Percentiles rank a stretch among this genome's conserved stretches.
phyloP scores from a whole-genome alignment of 2,888 invertebrate species.

The Leucania comma region DNA sequence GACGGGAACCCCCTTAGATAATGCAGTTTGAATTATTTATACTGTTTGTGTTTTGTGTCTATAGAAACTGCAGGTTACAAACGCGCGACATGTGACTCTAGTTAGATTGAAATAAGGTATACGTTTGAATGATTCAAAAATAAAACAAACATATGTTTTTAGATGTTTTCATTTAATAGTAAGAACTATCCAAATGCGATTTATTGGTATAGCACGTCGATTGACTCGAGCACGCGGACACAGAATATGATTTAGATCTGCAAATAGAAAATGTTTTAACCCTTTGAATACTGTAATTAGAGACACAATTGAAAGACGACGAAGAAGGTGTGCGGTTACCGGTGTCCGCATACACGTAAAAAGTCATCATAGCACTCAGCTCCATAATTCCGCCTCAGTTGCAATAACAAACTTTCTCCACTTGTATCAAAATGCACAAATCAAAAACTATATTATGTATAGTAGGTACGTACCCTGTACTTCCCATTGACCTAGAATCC shows the following conservation, averaged over 20 bases:
- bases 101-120: not conserved
- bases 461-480: too few relatives aligned
- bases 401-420: too few relatives aligned
- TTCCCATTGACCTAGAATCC: too few relatives aligned
- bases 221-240: constrained; percentile 4
- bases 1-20: not conserved
- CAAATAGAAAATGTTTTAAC: too few relatives aligned
- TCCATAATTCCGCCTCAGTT: too few relatives aligned
- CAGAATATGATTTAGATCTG: constrained; percentile 20
- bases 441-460: too few relatives aligned
- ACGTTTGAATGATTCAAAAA: constrained; percentile 3
- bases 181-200: constrained; percentile 25
- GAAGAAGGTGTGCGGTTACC: too few relatives aligned
- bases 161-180: constrained; percentile 13
- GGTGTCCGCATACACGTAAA: too few relatives aligned
- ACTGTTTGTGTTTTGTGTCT: not conserved
- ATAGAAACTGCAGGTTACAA: not conserved
- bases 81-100: not conserved
- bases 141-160: not conserved
- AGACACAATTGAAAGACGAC: too few relatives aligned
- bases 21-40: not conserved
- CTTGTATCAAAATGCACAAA: too few relatives aligned
- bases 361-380: too few relatives aligned
- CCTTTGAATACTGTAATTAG: too few relatives aligned
- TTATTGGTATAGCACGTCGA: constrained; percentile 8